Evolutionary conservation across 2,888 invertebrate genomes (phyloP), one percentile per base, ranked within the genome.

Genomic region (Aplocera efformata): DNA sequence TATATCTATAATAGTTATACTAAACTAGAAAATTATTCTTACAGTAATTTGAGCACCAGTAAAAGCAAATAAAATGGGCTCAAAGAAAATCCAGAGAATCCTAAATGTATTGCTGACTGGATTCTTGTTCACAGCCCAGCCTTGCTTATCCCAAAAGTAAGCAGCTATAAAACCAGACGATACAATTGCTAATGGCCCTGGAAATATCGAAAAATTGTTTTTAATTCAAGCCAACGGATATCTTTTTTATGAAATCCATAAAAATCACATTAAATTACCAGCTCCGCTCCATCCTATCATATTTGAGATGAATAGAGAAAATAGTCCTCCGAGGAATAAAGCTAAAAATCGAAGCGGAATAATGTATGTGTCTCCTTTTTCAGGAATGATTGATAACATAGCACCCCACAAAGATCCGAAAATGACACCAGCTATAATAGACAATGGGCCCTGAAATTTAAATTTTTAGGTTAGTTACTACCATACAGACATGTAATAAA

Each of bases 11-110:
- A n/a, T n/a, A n/a, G n/a, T n/a, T n/a, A n/a, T n/a, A n/a, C n/a
- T n/a, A n/a, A n/a, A n/a, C n/a, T n/a, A n/a, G n/a, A n/a, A n/a
- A n/a, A n/a, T n/a, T n/a, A n/a, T n/a, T n/a, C n/a, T n/a, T n/a
- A n/a, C 90, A 62, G 92, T 92, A 30, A 97, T 92, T 80, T 96
- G 94, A 7, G 95, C 92, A 11, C 96, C 96, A 28, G 97, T 97
- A 36, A 97, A 90, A 13, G 94, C 94, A 79, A 97, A 97, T 17
- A 97, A 85, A 48, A 96, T 92, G 0, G 96, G 96, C 72, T 97
- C 96, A 74, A 95, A 94, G 48, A 96, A 91, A 90, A 94, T 93
- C 97, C 96, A 97, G 58, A 96, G 88, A 30, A 94, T 92, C 63
- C 93, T 93, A 60, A 95, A 94, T 7, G 93, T 89, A 29, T 93